phyloP scores from a whole-genome alignment of 64 coral and sea anemone species.

The Porites lutea region DNA sequence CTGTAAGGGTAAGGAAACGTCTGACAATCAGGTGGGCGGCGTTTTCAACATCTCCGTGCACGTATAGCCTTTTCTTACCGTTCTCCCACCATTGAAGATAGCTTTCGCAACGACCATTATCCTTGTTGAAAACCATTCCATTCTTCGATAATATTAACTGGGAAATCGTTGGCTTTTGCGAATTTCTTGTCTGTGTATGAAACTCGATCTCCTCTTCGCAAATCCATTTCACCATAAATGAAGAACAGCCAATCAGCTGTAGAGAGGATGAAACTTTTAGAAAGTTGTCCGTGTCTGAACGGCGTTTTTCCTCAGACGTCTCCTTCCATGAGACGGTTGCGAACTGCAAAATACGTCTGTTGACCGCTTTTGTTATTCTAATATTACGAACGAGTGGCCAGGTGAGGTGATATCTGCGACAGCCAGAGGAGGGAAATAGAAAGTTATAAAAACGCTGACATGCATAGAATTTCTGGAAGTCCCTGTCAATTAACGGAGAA shows the following conservation, averaged over 20 bases:
- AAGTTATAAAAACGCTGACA: slow-evolving; percentile 65
- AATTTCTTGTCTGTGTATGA: slow-evolving; percentile 1
- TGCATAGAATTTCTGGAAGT: slow-evolving; percentile 36
- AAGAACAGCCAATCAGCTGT: slow-evolving; percentile 35
- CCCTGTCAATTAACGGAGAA: not conserved
- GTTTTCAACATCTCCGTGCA: slow-evolving; percentile 57
- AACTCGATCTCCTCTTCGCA: slow-evolving; percentile 69
- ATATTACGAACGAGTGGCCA: not conserved
- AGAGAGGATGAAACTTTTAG: slow-evolving; percentile 74
- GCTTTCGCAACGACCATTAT: slow-evolving; percentile 51
- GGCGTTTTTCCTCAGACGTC: not conserved
- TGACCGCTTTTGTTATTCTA: slow-evolving; percentile 43
- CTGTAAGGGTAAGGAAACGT: slow-evolving; percentile 80
- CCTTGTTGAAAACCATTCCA: slow-evolving; percentile 17
- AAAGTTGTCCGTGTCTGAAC: slow-evolving; percentile 67
- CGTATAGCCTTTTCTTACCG: slow-evolving; percentile 62
- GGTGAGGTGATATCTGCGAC: slow-evolving; percentile 11
- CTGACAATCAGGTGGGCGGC: slow-evolving; percentile 36
- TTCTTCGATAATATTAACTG: slow-evolving; percentile 16
- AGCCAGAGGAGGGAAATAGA: slow-evolving; percentile 62
- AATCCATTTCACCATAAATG: slow-evolving; percentile 22
- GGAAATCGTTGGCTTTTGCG: not conserved
- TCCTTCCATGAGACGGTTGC: slow-evolving; percentile 43
- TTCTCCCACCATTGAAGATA: slow-evolving; percentile 69
- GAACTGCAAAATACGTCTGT: slow-evolving; percentile 38